Evolutionary conservation across 2,888 invertebrate genomes (phyloP).

Genomic region (Ophion obscuratus): DNA sequence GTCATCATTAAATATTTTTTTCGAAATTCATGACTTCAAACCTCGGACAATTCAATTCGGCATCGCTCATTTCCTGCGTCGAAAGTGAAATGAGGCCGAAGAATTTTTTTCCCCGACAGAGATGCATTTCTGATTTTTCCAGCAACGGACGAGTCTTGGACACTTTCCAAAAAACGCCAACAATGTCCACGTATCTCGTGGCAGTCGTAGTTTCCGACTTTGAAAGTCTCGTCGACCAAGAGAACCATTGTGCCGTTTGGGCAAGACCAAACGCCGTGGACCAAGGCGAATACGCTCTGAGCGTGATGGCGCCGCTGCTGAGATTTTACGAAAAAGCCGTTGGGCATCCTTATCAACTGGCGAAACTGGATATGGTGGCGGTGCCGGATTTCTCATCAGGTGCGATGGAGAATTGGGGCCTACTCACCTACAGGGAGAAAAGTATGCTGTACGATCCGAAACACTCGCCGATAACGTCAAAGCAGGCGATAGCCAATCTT

Average conservation of each 20-base stretch:
- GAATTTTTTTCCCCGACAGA: background rate
- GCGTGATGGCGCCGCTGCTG: conserved; percentile 83
- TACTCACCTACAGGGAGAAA: conserved; percentile 87
- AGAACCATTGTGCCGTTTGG: conserved; percentile 80
- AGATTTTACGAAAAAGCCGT: conserved; percentile 69
- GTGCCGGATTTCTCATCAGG: conserved; percentile 86
- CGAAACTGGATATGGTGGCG: conserved; percentile 86
- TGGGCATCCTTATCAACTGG: conserved; percentile 82
- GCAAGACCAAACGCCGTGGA: conserved; percentile 88
- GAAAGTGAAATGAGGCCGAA: background rate
- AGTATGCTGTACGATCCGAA: conserved; percentile 89
- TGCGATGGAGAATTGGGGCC: conserved; percentile 85
- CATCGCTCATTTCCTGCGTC: too few species aligned
- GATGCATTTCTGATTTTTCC: conserved; percentile 4
- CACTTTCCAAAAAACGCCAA: conserved; percentile 86
- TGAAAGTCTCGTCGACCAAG: conserved; percentile 73
- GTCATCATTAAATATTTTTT: too few species aligned
- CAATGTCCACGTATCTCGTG: conserved; percentile 93
- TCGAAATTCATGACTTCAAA: too few species aligned
- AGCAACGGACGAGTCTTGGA: conserved; percentile 70
- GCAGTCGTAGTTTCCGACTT: conserved; percentile 93
- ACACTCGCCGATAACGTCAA: conserved; percentile 68
- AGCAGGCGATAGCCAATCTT: conserved; percentile 76
- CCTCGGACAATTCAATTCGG: background rate
- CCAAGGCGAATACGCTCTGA: conserved; percentile 88